A percentile compares a stretch with the other conserved stretches of the same genome.
Conservation (phyloP, 2,888 invertebrate genomes). For the Meganola albula region DNA sequence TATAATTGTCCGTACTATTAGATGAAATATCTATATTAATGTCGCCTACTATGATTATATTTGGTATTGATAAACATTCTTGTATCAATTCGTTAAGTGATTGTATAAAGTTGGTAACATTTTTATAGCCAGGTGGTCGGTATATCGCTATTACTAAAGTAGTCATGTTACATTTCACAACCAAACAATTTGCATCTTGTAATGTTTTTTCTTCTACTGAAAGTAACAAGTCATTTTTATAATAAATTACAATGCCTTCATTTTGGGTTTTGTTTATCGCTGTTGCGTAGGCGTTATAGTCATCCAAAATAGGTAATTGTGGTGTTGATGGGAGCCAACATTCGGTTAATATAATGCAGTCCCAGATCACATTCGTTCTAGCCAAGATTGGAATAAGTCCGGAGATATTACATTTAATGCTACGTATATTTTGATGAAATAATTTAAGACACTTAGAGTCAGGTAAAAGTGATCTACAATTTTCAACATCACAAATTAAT, state of each 20-base stretch:
- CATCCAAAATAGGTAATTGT: neutral
- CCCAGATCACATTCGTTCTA: neutral
- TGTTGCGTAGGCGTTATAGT: neutral
- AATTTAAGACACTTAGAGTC: no score
- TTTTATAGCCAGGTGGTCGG: neutral
- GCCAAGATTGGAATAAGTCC: neutral
- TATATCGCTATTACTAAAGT: conserved; percentile 1
- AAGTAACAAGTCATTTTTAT: neutral
- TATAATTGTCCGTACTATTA: neutral
- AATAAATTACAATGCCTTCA: neutral
- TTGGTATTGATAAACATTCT: neutral
- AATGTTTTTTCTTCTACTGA: neutral
- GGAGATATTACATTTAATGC: neutral
- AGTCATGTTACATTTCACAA: neutral
- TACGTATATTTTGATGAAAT: neutral
- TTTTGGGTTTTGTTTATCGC: neutral
- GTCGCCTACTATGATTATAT: conserved; percentile 1
- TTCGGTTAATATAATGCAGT: neutral
- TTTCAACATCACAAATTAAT: neutral
- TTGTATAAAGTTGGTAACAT: neutral
- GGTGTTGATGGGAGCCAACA: neutral
- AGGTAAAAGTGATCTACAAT: neutral
- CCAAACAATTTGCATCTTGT: neutral
- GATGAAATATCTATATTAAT: conserved; percentile 2
- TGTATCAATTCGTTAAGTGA: neutral